Evolutionary conservation across 2,888 invertebrate genomes (phyloP), one percentile per base, ranked within the genome.

Genomic region (Coleophora deauratella): DNA sequence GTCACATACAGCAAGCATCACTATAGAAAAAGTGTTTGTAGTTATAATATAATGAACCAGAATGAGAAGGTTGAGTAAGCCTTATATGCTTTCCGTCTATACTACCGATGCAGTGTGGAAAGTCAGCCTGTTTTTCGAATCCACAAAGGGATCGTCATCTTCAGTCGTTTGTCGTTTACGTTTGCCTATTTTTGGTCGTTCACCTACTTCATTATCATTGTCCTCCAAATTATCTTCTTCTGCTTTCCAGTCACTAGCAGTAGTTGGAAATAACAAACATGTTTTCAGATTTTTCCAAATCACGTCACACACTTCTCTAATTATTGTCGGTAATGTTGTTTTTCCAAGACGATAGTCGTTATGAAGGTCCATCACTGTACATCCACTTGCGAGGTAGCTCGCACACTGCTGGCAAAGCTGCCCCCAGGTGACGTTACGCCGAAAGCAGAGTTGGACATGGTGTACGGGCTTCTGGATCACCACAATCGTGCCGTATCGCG

Each of bases 71-170:
- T 28, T 28, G 44, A 31, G 48, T 46, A 9, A 55, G 35, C 38
- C 47, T 45, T 34, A 45, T 42, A 33, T 45, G 48, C 42, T 48
- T 44, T 37, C 45, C 38, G 40, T 38, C 53, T n/a, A 56, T 44
- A 35, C 47, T 49, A 41, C 59, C 53, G 37, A 57, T 51, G 42
- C 58, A 58, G 46, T 57, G 51, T 31, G 50, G 57, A 51, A 58
- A 59, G 42, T 57, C 54, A 21, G 53, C 47, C 39, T 46, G 41
- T 38, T 44, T 48, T 42, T 52, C 48, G 40, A 57, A 59, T 37
- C 45, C 53, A n/a, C n/a, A n/a, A n/a, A n/a, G n/a, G n/a, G n/a
- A n/a, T n/a, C n/a, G n/a, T n/a, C n/a, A n/a, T n/a, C n/a, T n/a
- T n/a, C n/a, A n/a, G n/a, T n/a, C n/a, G n/a, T n/a, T n/a, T n/a